These are phyloP conservation scores for Nettapus auritus DNA, from an alignment of 2,113 vertebrate species.

Conservation along the genomic window DNA sequence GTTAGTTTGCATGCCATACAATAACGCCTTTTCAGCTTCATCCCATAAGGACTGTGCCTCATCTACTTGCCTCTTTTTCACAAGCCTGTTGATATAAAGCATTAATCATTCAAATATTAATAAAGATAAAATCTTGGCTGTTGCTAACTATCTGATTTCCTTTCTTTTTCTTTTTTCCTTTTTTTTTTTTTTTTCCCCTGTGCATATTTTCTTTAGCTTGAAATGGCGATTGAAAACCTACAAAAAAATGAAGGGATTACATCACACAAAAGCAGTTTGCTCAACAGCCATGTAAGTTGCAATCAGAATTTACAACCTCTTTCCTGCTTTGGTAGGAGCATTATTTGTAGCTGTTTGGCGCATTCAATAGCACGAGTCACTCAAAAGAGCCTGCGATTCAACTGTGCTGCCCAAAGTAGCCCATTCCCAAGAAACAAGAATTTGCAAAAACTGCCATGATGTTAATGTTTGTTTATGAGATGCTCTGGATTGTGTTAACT, in stretches of 20 bases:
- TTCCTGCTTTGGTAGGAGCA: constrained; percentile 7
- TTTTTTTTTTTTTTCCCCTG: constrained; percentile 71
- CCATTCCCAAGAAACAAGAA: background rate
- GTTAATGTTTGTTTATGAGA: background rate
- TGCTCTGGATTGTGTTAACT: background rate
- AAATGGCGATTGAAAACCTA: constrained; percentile 99
- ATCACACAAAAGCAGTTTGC: constrained; percentile 98
- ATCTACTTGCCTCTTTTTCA: constrained; percentile 26
- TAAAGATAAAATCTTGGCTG: constrained; percentile 79
- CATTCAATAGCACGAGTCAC: background rate
- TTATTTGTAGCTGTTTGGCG: background rate
- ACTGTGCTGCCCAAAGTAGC: constrained; percentile 3
- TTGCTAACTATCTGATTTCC: constrained; percentile 91
- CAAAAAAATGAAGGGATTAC: constrained; percentile 99
- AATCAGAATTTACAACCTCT: constrained; percentile 42
- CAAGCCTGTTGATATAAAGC: constrained; percentile 11
- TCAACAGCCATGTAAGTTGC: constrained; percentile 99
- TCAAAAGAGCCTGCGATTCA: background rate
- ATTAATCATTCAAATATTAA: constrained; percentile 68
- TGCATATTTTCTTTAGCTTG: constrained; percentile 92
- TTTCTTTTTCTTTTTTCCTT: constrained; percentile 78
- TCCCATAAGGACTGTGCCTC: constrained; percentile 6
- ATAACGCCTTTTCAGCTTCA: constrained; percentile 33
- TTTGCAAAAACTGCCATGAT: background rate
- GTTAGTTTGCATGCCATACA: background rate